Evolutionary conservation across 2,888 invertebrate species (phyloP).

Genomic region (Calameuta pallipes): DNA sequence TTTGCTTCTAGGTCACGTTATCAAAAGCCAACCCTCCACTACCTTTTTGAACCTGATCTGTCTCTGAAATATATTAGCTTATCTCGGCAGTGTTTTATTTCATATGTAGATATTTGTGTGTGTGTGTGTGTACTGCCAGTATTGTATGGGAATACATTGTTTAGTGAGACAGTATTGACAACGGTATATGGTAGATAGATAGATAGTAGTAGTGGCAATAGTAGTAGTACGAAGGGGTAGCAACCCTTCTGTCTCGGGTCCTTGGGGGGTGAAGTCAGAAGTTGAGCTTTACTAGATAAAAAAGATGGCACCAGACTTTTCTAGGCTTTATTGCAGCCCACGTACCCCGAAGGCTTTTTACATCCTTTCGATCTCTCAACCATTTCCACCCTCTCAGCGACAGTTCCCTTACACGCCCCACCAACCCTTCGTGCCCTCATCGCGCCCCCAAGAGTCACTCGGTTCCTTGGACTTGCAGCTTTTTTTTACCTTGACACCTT

Average conservation of each 20-base stretch:
- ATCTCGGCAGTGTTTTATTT: background rate
- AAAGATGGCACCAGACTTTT: background rate
- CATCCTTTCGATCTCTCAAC: background rate
- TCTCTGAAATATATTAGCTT: background rate
- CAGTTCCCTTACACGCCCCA: background rate
- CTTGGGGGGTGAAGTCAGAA: background rate
- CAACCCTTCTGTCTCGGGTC: background rate
- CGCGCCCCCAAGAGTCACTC: background rate
- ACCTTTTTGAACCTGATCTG: background rate
- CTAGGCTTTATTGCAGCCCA: background rate
- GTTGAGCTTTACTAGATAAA: background rate
- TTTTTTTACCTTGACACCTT: background rate
- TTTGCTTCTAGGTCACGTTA: background rate
- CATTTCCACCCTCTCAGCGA: background rate
- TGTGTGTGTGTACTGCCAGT: background rate
- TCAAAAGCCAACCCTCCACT: background rate
- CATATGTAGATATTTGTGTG: background rate
- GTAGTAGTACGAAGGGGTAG: background rate
- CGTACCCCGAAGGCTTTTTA: background rate
- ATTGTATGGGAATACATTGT: background rate
- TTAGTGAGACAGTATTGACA: background rate
- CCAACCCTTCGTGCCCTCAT: background rate
- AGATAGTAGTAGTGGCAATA: background rate
- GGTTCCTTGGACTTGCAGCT: background rate
- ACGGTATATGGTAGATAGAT: background rate